Evolutionary conservation across 2,797 vertebrate genomes (phyloP).

Genomic region (Anas capensis): DNA sequence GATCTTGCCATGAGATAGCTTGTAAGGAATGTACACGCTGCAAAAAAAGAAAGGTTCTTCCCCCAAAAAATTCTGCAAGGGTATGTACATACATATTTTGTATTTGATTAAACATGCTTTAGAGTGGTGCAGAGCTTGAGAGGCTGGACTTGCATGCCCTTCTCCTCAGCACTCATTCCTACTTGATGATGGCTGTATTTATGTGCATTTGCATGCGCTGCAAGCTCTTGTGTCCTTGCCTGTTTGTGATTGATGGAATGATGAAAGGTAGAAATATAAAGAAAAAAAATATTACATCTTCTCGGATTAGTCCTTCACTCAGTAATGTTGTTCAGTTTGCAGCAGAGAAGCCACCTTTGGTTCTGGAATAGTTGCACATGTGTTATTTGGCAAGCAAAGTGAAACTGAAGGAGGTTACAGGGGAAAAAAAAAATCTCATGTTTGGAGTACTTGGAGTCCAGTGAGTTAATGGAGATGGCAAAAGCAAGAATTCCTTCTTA

Average conservation of each 20-base stretch:
- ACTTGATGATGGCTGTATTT: neutral
- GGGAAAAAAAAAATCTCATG: neutral
- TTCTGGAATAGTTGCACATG: neutral
- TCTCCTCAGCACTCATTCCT: neutral
- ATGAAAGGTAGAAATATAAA: neutral
- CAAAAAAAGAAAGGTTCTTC: constrained; percentile 42
- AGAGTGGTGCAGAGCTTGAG: neutral
- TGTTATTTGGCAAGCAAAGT: neutral
- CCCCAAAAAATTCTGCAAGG: neutral
- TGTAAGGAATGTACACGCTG: neutral
- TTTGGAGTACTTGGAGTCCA: neutral
- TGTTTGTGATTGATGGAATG: neutral
- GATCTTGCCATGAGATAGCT: neutral
- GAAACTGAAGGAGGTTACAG: neutral
- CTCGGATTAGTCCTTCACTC: neutral
- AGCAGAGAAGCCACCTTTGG: neutral
- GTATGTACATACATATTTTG: rapidly evolving
- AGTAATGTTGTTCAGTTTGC: neutral
- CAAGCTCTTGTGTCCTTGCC: neutral
- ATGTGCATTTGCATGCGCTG: neutral
- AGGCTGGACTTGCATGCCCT: neutral
- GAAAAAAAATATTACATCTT: neutral
- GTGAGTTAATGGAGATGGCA: neutral
- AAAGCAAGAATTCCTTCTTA: neutral
- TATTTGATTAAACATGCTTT: neutral